Percentiles rank a stretch among this genome's conserved stretches.
Evolutionary conservation across 2,888 invertebrate genomes (phyloP).

Genomic region (Ormyrus thymus): DNA sequence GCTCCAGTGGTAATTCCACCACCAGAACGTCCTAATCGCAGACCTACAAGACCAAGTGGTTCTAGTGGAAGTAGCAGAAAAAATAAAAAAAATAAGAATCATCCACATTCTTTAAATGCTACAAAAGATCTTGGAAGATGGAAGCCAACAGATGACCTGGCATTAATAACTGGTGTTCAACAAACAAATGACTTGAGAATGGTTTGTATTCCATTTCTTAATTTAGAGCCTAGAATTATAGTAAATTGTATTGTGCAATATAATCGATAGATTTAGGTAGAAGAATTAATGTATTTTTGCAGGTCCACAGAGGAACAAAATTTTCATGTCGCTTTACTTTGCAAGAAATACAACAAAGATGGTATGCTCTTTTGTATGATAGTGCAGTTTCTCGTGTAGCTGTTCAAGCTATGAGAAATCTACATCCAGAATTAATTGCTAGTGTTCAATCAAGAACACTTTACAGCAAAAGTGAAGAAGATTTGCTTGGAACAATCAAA

Average conservation of each 20-base stretch:
- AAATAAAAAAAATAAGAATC: constrained; percentile 78
- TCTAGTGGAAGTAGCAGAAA: constrained; percentile 70
- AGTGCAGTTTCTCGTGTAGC: constrained; percentile 94
- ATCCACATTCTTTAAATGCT: constrained; percentile 81
- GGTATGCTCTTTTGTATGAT: constrained; percentile 97
- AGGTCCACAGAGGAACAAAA: constrained; percentile 93
- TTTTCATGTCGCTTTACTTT: constrained; percentile 97
- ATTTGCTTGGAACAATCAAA: constrained; percentile 86
- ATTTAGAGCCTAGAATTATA: background rate
- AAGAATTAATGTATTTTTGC: background rate
- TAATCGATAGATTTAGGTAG: background rate
- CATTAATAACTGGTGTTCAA: constrained; percentile 93
- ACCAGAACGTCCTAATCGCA: constrained; percentile 68
- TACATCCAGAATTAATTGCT: constrained; percentile 93
- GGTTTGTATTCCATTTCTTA: constrained; percentile 66
- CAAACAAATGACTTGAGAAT: constrained; percentile 89
- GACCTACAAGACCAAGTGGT: constrained; percentile 69
- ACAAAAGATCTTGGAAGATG: constrained; percentile 93
- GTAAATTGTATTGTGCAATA: background rate
- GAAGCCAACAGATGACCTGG: constrained; percentile 98
- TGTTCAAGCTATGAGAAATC: constrained; percentile 93
- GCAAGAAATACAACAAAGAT: constrained; percentile 94
- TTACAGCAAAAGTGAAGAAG: constrained; percentile 93
- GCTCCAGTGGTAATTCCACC: constrained; percentile 64
- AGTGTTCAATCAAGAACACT: constrained; percentile 91